Conservation (phyloP, 2,888 invertebrate species). For the Dynastes grantii region DNA sequence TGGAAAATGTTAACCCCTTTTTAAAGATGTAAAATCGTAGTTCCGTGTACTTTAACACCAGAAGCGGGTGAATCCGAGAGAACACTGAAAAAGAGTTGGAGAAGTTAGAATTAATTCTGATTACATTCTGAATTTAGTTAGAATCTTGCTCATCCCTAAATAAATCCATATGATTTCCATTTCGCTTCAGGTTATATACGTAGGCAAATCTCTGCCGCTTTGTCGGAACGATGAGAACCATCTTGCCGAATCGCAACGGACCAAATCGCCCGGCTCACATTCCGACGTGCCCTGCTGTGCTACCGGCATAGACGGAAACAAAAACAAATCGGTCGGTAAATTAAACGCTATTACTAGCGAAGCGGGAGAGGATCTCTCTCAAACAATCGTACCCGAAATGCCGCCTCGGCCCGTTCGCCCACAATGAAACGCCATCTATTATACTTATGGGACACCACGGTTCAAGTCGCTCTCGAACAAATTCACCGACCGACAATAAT, state of each 20-base stretch:
- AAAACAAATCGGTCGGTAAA: constrained; percentile 33
- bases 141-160: too few species aligned
- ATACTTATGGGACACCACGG: constrained; percentile 19
- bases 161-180: too few species aligned
- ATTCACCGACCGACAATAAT: constrained; percentile 36
- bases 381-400: constrained; percentile 24
- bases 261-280: constrained; percentile 10
- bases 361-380: neutral
- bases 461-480: constrained; percentile 22
- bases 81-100: too few species aligned
- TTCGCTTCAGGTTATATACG: too few species aligned
- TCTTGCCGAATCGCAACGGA: neutral
- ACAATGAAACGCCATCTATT: constrained; percentile 33
- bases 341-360: constrained; percentile 11
- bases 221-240: too few species aligned
- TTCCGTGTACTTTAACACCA: too few species aligned
- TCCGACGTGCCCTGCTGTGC: neutral
- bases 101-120: too few species aligned
- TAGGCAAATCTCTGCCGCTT: too few species aligned
- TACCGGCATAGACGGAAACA: constrained; percentile 6
- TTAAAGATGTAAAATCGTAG: too few species aligned
- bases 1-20: too few species aligned
- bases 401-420: neutral
- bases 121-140: too few species aligned
- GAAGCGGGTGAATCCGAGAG: too few species aligned